A percentile compares a stretch with the other conserved stretches of the same genome.
phyloP scores from a whole-genome alignment of 2,113 vertebrate species.

The Colossoma macropomum region DNA sequence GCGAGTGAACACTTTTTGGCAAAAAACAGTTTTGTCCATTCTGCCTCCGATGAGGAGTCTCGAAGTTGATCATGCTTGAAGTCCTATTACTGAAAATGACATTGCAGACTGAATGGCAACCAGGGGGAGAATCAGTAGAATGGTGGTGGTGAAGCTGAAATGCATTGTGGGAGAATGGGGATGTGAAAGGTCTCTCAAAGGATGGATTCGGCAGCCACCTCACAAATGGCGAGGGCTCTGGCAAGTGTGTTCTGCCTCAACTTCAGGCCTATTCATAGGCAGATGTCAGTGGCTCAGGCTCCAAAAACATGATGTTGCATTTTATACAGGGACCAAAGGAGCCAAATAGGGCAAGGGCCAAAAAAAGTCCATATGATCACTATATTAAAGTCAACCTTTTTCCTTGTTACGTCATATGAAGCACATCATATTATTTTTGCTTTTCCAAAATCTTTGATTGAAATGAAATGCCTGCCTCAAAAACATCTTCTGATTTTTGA shows the following conservation, averaged over 20 bases:
- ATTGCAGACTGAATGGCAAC: conserved; percentile 91
- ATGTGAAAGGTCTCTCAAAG: conserved; percentile 87
- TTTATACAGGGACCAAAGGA: conserved; percentile 71
- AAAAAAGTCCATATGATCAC: neutral
- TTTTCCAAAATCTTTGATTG: too few species aligned
- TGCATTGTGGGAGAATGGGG: conserved; percentile 90
- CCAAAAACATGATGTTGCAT: conserved; percentile 86
- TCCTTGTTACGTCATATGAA: neutral
- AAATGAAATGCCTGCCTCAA: too few species aligned
- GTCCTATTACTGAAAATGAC: conserved; percentile 92
- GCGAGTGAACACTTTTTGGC: conserved; percentile 68
- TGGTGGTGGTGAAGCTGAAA: conserved; percentile 85
- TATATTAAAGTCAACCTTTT: neutral
- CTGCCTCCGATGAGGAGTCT: conserved; percentile 88
- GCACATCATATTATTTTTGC: too few species aligned
- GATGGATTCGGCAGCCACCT: conserved; percentile 66
- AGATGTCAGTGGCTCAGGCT: conserved; percentile 87
- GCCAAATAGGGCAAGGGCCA: neutral
- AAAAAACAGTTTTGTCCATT: conserved; percentile 79
- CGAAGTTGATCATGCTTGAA: conserved; percentile 89
- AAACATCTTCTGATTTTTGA: too few species aligned
- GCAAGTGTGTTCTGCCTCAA: conserved; percentile 83
- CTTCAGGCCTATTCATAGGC: conserved; percentile 84
- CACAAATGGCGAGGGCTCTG: conserved; percentile 85
- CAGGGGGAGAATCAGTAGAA: conserved; percentile 95